phyloP scores from a whole-genome alignment of 2,888 invertebrate genomes.

The Campoletis raptor region DNA sequence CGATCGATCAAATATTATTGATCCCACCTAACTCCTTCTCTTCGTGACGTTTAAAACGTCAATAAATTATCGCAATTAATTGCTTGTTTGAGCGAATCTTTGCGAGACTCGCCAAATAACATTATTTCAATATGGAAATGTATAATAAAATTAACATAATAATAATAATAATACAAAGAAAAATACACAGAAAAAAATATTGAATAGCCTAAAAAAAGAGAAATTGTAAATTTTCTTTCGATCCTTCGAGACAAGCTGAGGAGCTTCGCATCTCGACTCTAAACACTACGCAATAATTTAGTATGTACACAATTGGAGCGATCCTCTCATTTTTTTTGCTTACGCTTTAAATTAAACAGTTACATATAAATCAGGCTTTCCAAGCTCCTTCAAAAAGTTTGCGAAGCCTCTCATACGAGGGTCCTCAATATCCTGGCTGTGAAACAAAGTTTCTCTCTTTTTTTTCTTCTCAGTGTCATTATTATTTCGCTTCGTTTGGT shows the following conservation, averaged over 20 bases:
- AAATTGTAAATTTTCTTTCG: constrained; percentile 62
- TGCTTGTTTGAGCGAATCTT: constrained; percentile 54
- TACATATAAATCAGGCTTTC: constrained; percentile 67
- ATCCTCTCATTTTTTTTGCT: constrained; percentile 40
- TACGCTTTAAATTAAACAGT: constrained; percentile 69
- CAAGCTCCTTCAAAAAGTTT: constrained; percentile 64
- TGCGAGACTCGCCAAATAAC: constrained; percentile 75
- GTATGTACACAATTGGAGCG: constrained; percentile 79
- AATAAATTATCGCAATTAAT: constrained; percentile 71
- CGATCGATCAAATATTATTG: constrained; percentile 21
- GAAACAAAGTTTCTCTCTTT: constrained; percentile 48
- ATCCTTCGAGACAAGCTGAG: constrained; percentile 70
- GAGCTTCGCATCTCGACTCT: constrained; percentile 67
- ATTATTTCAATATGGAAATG: constrained; percentile 75
- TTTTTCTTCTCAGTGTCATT: constrained; percentile 2
- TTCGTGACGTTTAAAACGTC: constrained; percentile 72
- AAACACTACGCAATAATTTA: constrained; percentile 80
- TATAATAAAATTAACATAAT: constrained; percentile 70
- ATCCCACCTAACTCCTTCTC: constrained; percentile 11
- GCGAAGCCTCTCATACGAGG: constrained; percentile 32
- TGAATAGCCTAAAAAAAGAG: constrained; percentile 71
- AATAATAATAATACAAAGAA: constrained; percentile 53
- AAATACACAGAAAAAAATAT: constrained; percentile 62
- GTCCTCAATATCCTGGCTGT: constrained; percentile 49
- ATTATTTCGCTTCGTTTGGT: constrained; percentile 69